A percentile compares a stretch with the other conserved stretches of the same genome.
Evolutionary conservation across 2,113 vertebrate genomes (phyloP).

Genomic region (Peucedramus taeniatus): DNA sequence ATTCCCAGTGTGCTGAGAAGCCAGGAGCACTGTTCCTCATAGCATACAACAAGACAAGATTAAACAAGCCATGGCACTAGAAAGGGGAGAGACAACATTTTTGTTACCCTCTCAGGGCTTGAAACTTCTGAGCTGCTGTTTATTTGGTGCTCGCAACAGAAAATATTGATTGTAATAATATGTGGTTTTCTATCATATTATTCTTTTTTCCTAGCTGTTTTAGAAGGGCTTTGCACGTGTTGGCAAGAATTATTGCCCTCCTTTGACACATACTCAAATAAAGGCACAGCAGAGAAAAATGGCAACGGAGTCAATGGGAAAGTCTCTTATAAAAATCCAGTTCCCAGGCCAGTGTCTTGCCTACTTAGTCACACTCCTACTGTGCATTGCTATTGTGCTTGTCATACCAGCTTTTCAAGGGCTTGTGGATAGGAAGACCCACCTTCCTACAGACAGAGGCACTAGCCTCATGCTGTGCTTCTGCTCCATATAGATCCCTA

Average conservation of each 20-base stretch:
- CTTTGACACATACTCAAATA: not conserved
- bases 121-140: constrained; percentile 9
- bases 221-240: not conserved
- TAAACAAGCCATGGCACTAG: not conserved
- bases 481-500: not conserved
- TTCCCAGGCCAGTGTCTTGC: not conserved
- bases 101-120: constrained; percentile 32
- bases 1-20: constrained; percentile 28
- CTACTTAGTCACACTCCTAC: not conserved
- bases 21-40: not conserved
- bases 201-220: not conserved
- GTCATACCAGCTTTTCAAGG: not conserved
- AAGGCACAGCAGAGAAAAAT: not conserved
- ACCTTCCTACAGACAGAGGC: not conserved
- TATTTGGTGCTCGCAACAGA: constrained; percentile 18
- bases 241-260: not conserved
- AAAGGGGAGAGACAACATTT: constrained; percentile 1
- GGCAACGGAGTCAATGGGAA: not conserved
- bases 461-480: not conserved
- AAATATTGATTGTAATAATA: constrained; percentile 31
- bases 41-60: constrained; percentile 34
- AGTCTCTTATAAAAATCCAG: not conserved
- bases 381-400: not conserved
- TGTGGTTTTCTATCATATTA: not conserved
- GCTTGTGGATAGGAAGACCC: not conserved